phyloP scores from a whole-genome alignment of 2,797 vertebrate species.

The Rhinophrynus dorsalis region DNA sequence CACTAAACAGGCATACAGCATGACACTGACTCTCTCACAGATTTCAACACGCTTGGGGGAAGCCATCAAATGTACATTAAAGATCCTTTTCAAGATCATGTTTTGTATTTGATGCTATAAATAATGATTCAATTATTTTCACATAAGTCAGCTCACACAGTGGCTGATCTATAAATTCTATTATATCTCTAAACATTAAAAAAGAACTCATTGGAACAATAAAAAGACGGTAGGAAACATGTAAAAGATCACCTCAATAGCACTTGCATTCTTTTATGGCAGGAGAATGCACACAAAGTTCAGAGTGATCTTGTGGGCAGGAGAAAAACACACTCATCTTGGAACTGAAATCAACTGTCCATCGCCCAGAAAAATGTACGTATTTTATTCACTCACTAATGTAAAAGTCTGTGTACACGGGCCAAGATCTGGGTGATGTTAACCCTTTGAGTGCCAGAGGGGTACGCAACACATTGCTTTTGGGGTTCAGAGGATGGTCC shows the following conservation, averaged over 20 bases:
- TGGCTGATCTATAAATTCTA: constrained; percentile 2
- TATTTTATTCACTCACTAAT: constrained; percentile 18
- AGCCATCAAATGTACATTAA: constrained; percentile 31
- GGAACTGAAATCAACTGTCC: neutral
- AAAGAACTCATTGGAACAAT: constrained; percentile 6
- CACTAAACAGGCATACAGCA: neutral
- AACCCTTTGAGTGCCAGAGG: too few species aligned
- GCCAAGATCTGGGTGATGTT: too few species aligned
- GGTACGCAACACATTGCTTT: too few species aligned
- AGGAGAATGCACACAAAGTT: constrained; percentile 17
- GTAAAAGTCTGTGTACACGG: too few species aligned
- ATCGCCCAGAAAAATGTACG: neutral
- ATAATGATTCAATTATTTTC: constrained; percentile 48
- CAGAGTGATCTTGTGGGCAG: constrained; percentile 30
- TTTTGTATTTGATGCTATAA: constrained; percentile 39
- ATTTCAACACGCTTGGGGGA: constrained; percentile 12
- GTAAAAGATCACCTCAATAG: constrained; percentile 11
- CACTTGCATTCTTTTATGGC: constrained; percentile 14
- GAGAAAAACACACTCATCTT: constrained; percentile 10
- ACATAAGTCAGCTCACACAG: constrained; percentile 9
- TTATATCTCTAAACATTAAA: constrained; percentile 26
- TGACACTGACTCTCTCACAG: constrained; percentile 1
- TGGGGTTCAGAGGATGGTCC: too few species aligned
- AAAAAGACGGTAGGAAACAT: constrained; percentile 1
- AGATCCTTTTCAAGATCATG: constrained; percentile 25